Conservation (phyloP, 2,797 vertebrate species). For the Pterois miles region DNA sequence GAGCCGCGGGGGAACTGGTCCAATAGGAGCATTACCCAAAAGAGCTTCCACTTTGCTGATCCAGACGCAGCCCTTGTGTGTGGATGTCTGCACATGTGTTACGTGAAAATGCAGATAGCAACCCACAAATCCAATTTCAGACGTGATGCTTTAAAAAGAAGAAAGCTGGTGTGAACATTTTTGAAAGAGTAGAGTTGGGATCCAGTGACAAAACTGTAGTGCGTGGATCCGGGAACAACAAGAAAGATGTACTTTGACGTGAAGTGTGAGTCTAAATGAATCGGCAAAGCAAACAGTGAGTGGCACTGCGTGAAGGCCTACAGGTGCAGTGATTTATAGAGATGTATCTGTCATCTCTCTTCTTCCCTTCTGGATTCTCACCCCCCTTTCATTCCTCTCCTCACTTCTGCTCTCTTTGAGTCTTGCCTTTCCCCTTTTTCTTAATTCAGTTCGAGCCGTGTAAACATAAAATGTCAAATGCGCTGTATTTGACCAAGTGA, state of each 20-base stretch:
- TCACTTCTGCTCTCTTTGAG: slow-evolving; percentile 5
- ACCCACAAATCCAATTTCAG: slow-evolving; percentile 27
- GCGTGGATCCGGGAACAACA: not conserved
- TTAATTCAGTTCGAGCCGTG: not conserved
- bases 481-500: not conserved
- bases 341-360: slow-evolving; percentile 29
- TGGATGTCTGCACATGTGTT: not conserved
- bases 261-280: slow-evolving; percentile 23
- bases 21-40: slow-evolving; percentile 53
- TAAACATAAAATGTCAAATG: not conserved
- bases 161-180: not conserved
- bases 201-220: not conserved
- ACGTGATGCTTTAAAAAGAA: slow-evolving; percentile 9
- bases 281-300: slow-evolving; percentile 10
- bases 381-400: slow-evolving; percentile 22
- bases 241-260: not conserved
- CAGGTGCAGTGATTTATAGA: slow-evolving; percentile 39
- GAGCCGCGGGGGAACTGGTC: slow-evolving; percentile 44
- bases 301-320: slow-evolving; percentile 1
- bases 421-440: not conserved
- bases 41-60: slow-evolving; percentile 45
- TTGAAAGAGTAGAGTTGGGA: slow-evolving; percentile 2
- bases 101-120: slow-evolving; percentile 8
- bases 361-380: slow-evolving; percentile 20
- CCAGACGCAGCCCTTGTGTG: slow-evolving; percentile 15